Conservation (phyloP, 2,888 invertebrate genomes). For the Chaetoderma sp. region DNA sequence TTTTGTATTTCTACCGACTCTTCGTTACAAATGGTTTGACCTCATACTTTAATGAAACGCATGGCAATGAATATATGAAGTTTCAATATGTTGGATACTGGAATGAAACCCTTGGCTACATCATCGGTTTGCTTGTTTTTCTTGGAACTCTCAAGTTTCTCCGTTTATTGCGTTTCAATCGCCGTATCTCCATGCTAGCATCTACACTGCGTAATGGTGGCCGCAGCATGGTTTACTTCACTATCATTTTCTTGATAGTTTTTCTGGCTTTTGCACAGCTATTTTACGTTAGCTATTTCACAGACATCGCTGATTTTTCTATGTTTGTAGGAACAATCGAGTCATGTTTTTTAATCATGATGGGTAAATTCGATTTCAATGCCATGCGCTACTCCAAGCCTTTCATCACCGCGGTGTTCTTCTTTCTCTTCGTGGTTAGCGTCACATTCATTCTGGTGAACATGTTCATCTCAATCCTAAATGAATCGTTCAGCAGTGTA, state of each 20-base stretch:
- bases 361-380: slow-evolving; percentile 68
- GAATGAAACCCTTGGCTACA: slow-evolving; percentile 71
- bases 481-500: slow-evolving; percentile 61
- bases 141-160: slow-evolving; percentile 72
- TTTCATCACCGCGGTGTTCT: slow-evolving; percentile 56
- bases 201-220: slow-evolving; percentile 59
- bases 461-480: slow-evolving; percentile 66
- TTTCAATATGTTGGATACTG: slow-evolving; percentile 70
- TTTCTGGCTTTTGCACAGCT: slow-evolving; percentile 68
- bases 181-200: slow-evolving; percentile 62
- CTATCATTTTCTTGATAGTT: slow-evolving; percentile 65
- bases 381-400: slow-evolving; percentile 58
- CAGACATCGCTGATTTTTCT: slow-evolving; percentile 45
- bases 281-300: slow-evolving; percentile 65
- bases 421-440: slow-evolving; percentile 57
- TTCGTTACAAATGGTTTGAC: slow-evolving; percentile 64
- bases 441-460: slow-evolving; percentile 64
- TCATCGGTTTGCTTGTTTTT: slow-evolving; percentile 71
- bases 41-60: slow-evolving; percentile 67
- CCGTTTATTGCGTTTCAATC: slow-evolving; percentile 71
- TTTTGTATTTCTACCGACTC: slow-evolving; percentile 63
- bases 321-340: slow-evolving; percentile 52
- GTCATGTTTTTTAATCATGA: slow-evolving; percentile 66
- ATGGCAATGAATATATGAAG: slow-evolving; percentile 66
- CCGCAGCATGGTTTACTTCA: slow-evolving; percentile 61